These are phyloP conservation scores for Psilopsiagon aymara DNA, from an alignment of 2,113 vertebrate species.

Conservation along the genomic window DNA sequence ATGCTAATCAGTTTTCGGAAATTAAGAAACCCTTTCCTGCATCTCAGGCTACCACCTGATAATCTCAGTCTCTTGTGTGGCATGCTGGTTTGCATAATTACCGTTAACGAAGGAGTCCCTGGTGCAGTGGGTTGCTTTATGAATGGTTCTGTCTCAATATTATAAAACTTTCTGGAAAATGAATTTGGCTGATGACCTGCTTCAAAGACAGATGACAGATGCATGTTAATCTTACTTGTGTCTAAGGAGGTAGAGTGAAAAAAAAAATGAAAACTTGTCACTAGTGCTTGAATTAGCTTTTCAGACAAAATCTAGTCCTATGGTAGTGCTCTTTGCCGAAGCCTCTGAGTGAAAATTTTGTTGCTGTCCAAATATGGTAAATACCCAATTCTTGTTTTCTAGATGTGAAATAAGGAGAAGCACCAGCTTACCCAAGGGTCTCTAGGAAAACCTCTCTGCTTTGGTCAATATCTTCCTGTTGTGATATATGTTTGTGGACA, in stretches of 20 bases:
- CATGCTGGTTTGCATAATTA: background rate
- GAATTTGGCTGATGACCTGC: background rate
- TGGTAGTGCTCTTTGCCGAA: background rate
- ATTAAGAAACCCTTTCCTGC: background rate
- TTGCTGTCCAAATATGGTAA: background rate
- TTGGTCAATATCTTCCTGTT: background rate
- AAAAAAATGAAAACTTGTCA: background rate
- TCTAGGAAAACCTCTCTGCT: background rate
- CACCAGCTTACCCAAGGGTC: background rate
- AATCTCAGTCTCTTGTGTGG: background rate
- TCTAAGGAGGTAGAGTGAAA: background rate
- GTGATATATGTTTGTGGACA: background rate
- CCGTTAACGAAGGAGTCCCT: slow-evolving; percentile 2
- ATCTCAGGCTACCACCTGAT: background rate
- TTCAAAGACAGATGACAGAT: background rate
- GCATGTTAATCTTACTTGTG: background rate
- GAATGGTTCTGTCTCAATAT: background rate
- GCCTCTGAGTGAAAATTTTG: background rate
- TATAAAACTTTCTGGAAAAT: background rate
- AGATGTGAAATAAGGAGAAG: background rate
- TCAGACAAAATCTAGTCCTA: background rate
- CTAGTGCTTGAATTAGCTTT: background rate
- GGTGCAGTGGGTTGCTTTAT: background rate
- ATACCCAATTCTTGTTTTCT: background rate
- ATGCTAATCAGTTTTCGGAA: slow-evolving; percentile 7